Percentiles rank a stretch among this genome's conserved stretches.
Conservation (phyloP, 2,113 vertebrate genomes). For the Marmota monax region DNA sequence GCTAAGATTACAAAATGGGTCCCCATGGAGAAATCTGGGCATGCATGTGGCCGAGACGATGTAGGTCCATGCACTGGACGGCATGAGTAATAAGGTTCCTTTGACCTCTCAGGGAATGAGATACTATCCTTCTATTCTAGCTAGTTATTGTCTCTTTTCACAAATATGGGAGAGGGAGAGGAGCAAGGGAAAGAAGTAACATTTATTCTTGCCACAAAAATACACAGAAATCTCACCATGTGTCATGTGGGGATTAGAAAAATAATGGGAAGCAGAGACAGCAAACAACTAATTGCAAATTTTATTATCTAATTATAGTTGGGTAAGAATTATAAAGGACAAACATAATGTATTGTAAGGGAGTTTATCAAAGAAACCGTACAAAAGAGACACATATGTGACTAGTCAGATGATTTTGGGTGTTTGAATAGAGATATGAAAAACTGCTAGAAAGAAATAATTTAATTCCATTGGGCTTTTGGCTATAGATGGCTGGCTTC, state of each 20-base stretch:
- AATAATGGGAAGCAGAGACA: background rate
- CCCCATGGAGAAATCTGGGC: background rate
- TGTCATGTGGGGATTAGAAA: background rate
- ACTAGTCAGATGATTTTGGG: background rate
- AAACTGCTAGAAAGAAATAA: background rate
- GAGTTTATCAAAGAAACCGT: background rate
- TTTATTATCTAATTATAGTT: background rate
- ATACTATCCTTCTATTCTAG: background rate
- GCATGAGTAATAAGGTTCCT: background rate
- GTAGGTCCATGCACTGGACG: background rate
- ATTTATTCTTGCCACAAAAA: background rate
- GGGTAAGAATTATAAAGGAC: background rate
- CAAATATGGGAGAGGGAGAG: background rate
- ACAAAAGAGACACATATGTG: background rate
- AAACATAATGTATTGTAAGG: background rate
- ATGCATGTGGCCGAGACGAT: background rate
- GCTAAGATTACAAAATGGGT: background rate
- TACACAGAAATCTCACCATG: background rate
- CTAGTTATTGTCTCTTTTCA: background rate
- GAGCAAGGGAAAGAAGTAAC: background rate
- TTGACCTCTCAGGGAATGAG: background rate
- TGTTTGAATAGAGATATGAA: background rate
- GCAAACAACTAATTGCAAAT: background rate
- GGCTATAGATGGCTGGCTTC: background rate
- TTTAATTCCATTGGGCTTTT: background rate